Conservation (phyloP, 2,888 invertebrate genomes). For the Poecilobothrus nobilitatus region DNA sequence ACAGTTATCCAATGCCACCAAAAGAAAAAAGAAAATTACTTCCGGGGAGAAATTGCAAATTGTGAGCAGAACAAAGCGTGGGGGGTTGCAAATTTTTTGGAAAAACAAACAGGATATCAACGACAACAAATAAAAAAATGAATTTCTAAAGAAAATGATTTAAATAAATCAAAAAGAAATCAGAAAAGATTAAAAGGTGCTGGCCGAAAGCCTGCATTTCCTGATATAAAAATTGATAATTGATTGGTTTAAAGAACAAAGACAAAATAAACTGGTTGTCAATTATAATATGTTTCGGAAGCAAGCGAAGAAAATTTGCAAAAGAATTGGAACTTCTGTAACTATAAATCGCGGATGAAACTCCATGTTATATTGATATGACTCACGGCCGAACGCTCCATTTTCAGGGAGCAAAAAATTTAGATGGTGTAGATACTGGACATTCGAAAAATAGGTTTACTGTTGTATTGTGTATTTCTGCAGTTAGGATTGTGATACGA, state of each 20-base stretch:
- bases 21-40: not conserved
- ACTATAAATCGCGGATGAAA: not conserved
- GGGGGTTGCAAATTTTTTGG: not conserved
- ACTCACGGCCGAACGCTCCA: not conserved
- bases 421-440: conserved; percentile 4
- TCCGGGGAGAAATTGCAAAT: not conserved
- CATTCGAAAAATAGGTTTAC: not conserved
- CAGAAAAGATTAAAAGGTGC: not conserved
- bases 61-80: not conserved
- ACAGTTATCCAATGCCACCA: no score
- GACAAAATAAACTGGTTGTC: not conserved
- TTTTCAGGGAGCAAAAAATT: not conserved
- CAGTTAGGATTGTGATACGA: no score
- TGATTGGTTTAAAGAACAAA: not conserved
- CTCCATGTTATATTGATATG: conserved; percentile 5
- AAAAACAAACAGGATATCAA: not conserved
- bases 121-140: not conserved
- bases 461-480: not conserved
- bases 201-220: not conserved
- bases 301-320: not conserved
- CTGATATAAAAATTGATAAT: not conserved
- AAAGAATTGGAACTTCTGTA: not conserved
- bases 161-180: not conserved
- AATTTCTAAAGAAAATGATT: not conserved
- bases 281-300: not conserved